Conservation (phyloP, 2,797 vertebrate species). For the Carapus acus region DNA sequence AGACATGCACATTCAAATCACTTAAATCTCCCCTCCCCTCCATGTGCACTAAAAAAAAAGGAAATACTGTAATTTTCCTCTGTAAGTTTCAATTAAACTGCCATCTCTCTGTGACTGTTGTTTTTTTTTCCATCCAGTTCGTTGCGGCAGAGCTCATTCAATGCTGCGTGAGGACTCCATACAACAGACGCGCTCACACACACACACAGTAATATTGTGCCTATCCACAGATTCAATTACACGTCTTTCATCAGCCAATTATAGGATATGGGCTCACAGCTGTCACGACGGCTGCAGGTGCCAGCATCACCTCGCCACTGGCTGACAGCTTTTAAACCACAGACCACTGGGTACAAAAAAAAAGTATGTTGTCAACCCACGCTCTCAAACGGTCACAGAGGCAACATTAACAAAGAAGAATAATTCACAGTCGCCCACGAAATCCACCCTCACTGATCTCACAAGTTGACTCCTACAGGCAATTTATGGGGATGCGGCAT, state of each 20-base stretch:
- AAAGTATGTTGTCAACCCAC: no score
- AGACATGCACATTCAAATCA: no score
- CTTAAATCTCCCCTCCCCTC: no score
- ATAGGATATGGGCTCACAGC: constrained; percentile 50
- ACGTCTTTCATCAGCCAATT: constrained; percentile 59
- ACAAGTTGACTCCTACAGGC: no score
- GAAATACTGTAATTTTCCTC: no score
- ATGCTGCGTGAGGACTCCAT: constrained; percentile 9
- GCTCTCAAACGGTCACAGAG: no score
- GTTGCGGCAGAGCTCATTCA: neutral
- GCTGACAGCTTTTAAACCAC: constrained; percentile 16
- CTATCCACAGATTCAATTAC: constrained; percentile 58
- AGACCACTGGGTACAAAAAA: neutral
- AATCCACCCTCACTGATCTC: no score
- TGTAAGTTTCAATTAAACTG: constrained; percentile 21
- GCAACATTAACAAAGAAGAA: no score
- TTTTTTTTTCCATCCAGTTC: constrained; percentile 14
- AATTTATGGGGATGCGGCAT: no score
- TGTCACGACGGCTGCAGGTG: constrained; percentile 34
- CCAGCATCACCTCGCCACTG: constrained; percentile 9
- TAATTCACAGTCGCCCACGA: no score
- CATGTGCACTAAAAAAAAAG: no score
- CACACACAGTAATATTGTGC: constrained; percentile 34
- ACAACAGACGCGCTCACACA: constrained; percentile 28
- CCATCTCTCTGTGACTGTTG: constrained; percentile 19